Conservation (phyloP, 2,797 vertebrate genomes). For the Karalla daura region DNA sequence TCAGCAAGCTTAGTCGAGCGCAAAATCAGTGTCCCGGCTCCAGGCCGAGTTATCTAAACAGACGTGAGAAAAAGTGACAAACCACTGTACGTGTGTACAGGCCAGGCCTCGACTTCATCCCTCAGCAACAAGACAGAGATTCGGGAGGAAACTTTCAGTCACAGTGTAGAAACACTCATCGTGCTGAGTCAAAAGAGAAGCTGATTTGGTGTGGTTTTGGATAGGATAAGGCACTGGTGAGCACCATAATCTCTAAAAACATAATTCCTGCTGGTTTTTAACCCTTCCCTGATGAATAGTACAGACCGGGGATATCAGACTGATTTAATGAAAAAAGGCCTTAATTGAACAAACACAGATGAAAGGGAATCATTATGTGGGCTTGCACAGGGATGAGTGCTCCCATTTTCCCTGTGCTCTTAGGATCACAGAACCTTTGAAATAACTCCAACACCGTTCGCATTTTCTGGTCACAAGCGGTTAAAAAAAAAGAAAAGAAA, state of each 20-base stretch:
- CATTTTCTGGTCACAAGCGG: conserved; percentile 4
- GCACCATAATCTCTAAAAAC: conserved; percentile 21
- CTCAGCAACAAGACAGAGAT: conserved; percentile 4
- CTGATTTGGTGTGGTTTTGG: conserved; percentile 6
- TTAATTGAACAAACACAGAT: conserved; percentile 59
- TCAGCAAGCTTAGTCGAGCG: conserved; percentile 34
- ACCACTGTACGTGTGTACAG: conserved; percentile 6
- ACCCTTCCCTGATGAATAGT: conserved; percentile 10
- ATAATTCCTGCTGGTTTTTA: conserved; percentile 1
- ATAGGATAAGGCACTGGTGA: conserved; percentile 9
- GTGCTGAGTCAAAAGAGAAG: not conserved
- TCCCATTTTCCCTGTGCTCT: conserved; percentile 2
- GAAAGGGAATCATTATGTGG: conserved; percentile 44
- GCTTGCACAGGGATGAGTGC: conserved; percentile 17
- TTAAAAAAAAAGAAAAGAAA: not conserved
- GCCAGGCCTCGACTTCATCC: conserved; percentile 17
- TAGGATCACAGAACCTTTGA: conserved; percentile 12
- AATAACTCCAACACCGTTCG: conserved; percentile 3
- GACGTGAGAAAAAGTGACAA: conserved; percentile 57
- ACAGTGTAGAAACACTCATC: not conserved
- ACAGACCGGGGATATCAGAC: conserved; percentile 5
- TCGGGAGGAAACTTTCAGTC: not conserved
- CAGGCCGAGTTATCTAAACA: conserved; percentile 31
- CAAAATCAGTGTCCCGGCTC: not conserved
- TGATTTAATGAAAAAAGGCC: conserved; percentile 58